Conservation (phyloP, 2,113 vertebrate species). For the Pluvianellus socialis region DNA sequence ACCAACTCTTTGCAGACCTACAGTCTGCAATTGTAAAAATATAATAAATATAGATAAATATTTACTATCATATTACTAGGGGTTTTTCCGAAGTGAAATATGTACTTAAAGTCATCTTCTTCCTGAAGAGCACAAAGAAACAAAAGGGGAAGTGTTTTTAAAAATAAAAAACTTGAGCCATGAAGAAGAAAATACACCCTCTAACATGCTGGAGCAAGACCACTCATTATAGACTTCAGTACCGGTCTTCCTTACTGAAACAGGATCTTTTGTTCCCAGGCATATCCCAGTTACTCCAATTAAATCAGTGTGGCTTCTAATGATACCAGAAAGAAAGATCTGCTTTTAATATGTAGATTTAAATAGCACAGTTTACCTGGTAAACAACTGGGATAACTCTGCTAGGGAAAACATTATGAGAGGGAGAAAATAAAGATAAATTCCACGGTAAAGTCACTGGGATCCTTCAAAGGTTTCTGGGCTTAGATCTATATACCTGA, state of each 20-base stretch:
- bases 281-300: neutral
- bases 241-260: neutral
- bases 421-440: neutral
- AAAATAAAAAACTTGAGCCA: neutral
- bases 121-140: neutral
- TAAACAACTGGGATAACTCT: neutral
- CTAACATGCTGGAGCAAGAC: neutral
- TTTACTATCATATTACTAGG: neutral
- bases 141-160: neutral
- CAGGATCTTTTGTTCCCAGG: neutral
- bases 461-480: neutral
- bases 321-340: neutral
- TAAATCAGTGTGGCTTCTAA: neutral
- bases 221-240: neutral
- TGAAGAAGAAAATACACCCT: neutral
- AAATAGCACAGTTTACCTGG: neutral
- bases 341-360: neutral
- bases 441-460: neutral
- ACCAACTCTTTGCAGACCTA: slow-evolving; percentile 5
- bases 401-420: neutral
- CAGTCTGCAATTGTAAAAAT: neutral
- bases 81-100: neutral
- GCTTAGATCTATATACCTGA: neutral
- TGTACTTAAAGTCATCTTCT: neutral
- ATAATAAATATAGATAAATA: neutral